Percentiles rank a stretch among this genome's conserved stretches.
phyloP scores from a whole-genome alignment of 2,797 vertebrate genomes.

The Hemitrygon akajei region DNA sequence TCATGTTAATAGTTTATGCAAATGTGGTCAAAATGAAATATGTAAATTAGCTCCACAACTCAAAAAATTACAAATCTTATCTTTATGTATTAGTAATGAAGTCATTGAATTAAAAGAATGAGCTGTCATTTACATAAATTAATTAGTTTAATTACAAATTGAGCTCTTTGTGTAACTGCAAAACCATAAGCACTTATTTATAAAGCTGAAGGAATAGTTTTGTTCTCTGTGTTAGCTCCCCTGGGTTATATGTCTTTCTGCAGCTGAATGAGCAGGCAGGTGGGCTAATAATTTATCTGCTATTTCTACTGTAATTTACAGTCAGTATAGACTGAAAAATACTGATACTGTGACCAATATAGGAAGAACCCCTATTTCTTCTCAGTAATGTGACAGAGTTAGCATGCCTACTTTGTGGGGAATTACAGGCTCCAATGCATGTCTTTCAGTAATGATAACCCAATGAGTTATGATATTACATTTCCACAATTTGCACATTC shows the following conservation, averaged over 20 bases:
- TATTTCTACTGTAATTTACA: not conserved
- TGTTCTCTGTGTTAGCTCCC: not conserved
- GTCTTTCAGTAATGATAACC: not conserved
- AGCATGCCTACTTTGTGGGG: too few species aligned
- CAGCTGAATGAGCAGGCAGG: not conserved
- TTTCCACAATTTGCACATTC: not conserved
- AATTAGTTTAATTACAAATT: constrained; percentile 31
- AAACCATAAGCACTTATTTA: not conserved
- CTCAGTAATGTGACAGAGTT: not conserved
- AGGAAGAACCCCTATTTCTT: not conserved
- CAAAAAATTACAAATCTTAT: constrained; percentile 31
- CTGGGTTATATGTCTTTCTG: not conserved
- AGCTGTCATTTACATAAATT: constrained; percentile 29
- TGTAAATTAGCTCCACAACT: constrained; percentile 17
- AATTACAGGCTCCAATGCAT: not conserved
- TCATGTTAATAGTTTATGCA: constrained; percentile 20
- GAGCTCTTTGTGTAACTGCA: not conserved
- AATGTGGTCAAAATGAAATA: constrained; percentile 32
- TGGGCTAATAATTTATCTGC: too few species aligned
- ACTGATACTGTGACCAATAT: not conserved
- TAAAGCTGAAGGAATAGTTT: not conserved
- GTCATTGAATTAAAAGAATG: constrained; percentile 29
- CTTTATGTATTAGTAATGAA: not conserved
- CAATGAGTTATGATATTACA: not conserved
- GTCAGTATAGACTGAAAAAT: not conserved